Base-by-base conservation (phyloP, 2,113 vertebrate genomes). In the Lepus americanus region DNA sequence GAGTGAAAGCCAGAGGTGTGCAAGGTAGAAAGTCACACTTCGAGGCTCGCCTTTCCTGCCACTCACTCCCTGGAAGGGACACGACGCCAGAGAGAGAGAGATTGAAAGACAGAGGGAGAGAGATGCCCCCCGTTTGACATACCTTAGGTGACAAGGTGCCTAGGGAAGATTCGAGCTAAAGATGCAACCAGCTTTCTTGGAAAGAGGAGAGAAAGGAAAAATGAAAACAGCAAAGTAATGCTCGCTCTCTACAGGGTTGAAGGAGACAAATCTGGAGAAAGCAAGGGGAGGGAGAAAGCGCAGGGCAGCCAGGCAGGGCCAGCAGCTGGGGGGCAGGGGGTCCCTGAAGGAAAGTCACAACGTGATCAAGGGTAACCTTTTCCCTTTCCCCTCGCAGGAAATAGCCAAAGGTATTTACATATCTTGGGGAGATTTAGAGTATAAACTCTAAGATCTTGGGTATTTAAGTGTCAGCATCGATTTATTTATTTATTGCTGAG, bases 401-500 rank as follows among this genome's bases (percentile, higher is more conserved):
- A 90, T 93, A 94, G 96, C 95, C 49, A 92, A 98, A 97, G 77
- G 97, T 97, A 98, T 98, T 98, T 98, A 98, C 98, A 98, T 97
- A 98, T 98, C 96, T 96, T 86, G 97, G 93, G 95, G 96, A 98
- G 98, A 98, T 98, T 98, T 98, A 97, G 98, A 97, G 96, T 97
- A 98, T 98, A 98, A 98, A 98, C 98, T 98, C 97, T 98, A 98
- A 98, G 97, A 98, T 98, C 98, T 98, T 98, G 97, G 94, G 97
- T 98, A 98, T 98, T 98, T 98, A 98, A 98, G 98, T 98, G 98
- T 98, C 98, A 98, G 97, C 98, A 98, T 98, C 97, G 97, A 98
- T 98, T 98, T 98, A 97, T 98, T 98, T 98, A 98, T 98, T 98
- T 98, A 98, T 98, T 98, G 98, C 98, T 98, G 97, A 98, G 97